Evolutionary conservation across 2,113 vertebrate genomes (phyloP).

Genomic region (cat (Felis catus)): F.catus_Fca126_mat1.0 CM031420.1:127542001-127542500

Average conservation of each 20-base stretch:
- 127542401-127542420: not conserved
- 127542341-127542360: not conserved
- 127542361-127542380: accelerated
- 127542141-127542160: not conserved
- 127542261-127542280: not conserved
- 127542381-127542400: not conserved
- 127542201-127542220: not conserved
- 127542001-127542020: not conserved
- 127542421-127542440: not conserved
- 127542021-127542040: not conserved
- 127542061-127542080: accelerated
- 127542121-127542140: not conserved
- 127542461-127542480: not conserved
- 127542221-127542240: not conserved
- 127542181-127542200: not conserved
- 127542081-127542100: not conserved
- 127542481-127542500: not conserved
- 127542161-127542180: not conserved
- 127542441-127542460: not conserved
- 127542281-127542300: not conserved
- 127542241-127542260: not conserved
- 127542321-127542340: not conserved
- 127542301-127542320: not conserved
- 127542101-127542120: not conserved
- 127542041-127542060: not conserved